These are phyloP conservation scores for Sardinella longiceps DNA, from an alignment of 2,797 vertebrate genomes.

Conservation along the genomic window DNA sequence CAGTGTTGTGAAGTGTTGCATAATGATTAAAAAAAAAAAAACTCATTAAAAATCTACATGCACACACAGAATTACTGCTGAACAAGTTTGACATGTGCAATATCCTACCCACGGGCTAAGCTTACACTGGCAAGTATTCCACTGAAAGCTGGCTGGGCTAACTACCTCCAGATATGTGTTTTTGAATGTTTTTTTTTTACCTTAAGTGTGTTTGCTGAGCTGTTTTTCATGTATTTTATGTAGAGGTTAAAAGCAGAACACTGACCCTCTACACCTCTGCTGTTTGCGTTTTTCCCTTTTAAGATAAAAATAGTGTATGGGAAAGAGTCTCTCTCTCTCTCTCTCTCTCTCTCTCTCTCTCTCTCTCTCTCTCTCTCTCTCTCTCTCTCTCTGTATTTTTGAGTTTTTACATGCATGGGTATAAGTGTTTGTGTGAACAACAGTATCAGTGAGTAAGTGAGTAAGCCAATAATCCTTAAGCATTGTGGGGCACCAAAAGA, in stretches of 20 bases:
- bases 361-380: background rate
- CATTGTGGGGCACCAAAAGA: background rate
- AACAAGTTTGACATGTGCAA: conserved; percentile 49
- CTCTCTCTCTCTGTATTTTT: background rate
- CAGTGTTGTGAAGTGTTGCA: conserved; percentile 34
- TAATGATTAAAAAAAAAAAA: conserved; percentile 46
- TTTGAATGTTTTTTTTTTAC: background rate
- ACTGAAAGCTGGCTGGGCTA: conserved; percentile 18
- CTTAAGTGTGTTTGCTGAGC: background rate
- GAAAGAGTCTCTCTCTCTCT: background rate
- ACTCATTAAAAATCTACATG: conserved; percentile 46
- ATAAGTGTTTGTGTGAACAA: background rate
- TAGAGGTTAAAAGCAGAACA: background rate
- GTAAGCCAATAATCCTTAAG: conserved; percentile 4
- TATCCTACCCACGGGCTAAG: conserved; percentile 41
- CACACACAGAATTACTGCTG: conserved; percentile 54
- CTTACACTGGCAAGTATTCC: conserved; percentile 33
- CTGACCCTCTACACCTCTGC: background rate
- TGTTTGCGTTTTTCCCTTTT: background rate
- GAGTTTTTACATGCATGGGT: background rate
- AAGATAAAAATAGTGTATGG: background rate
- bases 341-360: too few species aligned
- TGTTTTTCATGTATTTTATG: too few species aligned
- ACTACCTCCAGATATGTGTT: background rate
- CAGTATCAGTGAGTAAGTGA: conserved; percentile 5